Evolutionary conservation across 1,140 invertebrate genomes (phyloP), one percentile per base, ranked within the genome.

Genomic region (Eumeta japonica): DNA sequence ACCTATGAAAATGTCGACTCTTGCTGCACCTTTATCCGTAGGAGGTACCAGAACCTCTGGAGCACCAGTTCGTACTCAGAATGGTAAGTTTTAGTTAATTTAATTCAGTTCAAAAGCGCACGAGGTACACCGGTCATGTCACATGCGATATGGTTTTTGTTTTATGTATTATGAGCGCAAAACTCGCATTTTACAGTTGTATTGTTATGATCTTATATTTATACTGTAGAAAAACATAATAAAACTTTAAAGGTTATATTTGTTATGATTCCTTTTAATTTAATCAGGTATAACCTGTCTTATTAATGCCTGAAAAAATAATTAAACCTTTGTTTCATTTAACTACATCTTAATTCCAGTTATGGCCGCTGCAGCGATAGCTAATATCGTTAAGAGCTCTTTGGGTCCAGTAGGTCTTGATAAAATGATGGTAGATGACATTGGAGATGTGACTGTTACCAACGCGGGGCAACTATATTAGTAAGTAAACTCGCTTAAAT

Each of bases 401-500:
- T 75, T 99, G 35, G 97, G 97, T 0, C 97, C 97, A 0, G 92
- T 99, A 16, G 97, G 97, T 10, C 80, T 99, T 35, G 97, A 99
- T 67, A 99, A 99, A 83, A 99, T 99, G 97, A 75, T 99, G 46
- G 96, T 99, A 0, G 97, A 99, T 81, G 97, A 99, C 62, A 96
- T 99, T 79, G 97, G 97, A 55, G 94, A 99, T 85, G 92, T 99
- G 0, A 99, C 95, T 16, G 91, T 99, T 24, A 99, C 97, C 4
- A 99, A 99, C 80, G 97, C 79, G 97, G 97, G 34, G 97, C 97
- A 24, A 99, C 97, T 10, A 99, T 98, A 66, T 19, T 90, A 74
- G 74, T 76, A 55, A 62, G 60, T 59, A n/a, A 17, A n/a, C 4
- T 19, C n/a, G n/a, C n/a, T n/a, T 34, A 28, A 11, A 27, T 34